Percentiles rank a stretch among this genome's conserved stretches.
phyloP scores from a whole-genome alignment of 2,113 vertebrate genomes.

The Australoheros scitulus region DNA sequence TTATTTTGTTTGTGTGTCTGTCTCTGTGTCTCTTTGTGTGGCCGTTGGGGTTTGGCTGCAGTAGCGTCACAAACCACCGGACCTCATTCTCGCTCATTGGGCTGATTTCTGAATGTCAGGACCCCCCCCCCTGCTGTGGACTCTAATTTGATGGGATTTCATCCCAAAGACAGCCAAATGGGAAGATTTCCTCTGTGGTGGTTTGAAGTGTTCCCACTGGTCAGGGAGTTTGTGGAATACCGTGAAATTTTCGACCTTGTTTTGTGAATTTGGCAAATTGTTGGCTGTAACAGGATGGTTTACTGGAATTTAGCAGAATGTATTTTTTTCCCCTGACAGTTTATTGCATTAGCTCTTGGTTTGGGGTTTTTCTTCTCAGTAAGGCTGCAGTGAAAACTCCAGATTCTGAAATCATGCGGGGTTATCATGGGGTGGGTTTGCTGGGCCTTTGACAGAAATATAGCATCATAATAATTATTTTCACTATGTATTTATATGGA shows the following conservation, averaged over 20 bases:
- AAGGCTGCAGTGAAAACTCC: neutral
- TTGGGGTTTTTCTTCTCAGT: neutral
- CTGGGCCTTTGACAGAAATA: neutral
- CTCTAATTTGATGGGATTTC: slow-evolving; percentile 3
- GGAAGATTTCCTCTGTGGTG: neutral
- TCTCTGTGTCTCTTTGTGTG: slow-evolving; percentile 35
- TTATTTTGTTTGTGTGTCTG: neutral
- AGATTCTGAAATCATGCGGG: neutral
- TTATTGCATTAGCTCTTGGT: slow-evolving; percentile 8
- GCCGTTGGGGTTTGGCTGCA: slow-evolving; percentile 56
- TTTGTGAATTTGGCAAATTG: slow-evolving; percentile 42
- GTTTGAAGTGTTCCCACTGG: neutral
- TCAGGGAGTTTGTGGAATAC: neutral
- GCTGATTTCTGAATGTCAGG: slow-evolving; percentile 32
- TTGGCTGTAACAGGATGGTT: neutral
- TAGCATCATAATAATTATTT: neutral
- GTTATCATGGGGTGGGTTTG: neutral
- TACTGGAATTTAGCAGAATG: slow-evolving; percentile 6
- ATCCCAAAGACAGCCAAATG: neutral
- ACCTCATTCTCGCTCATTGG: slow-evolving; percentile 30
- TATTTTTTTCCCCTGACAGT: neutral
- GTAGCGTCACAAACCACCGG: slow-evolving; percentile 41
- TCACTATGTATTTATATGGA: too few species aligned
- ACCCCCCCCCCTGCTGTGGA: neutral
- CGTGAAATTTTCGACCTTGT: slow-evolving; percentile 27